Evolutionary conservation across 1,140 invertebrate genomes (phyloP), one percentile per base, ranked within the genome.

Genomic region (Drosophila sp.): DNA sequence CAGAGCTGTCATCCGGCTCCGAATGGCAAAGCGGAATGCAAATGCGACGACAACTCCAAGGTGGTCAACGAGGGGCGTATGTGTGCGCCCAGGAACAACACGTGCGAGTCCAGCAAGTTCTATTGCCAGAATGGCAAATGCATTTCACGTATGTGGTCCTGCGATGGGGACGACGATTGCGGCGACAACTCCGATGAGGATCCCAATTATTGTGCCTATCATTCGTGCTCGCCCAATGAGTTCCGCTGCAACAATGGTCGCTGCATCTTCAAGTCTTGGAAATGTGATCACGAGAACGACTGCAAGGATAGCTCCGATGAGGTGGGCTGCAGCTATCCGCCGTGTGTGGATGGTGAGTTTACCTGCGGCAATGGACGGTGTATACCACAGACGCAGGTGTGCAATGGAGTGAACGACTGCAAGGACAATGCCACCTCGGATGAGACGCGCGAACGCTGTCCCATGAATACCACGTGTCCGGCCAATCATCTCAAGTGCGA

Each of bases 181-280:
- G 97, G 97, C 0, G 99, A 99, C 92, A 96, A 95, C 29, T 96
- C 96, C 2, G 98, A 99, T 92, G 99, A 99, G 93, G 96, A 98
- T 85, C 93, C 94, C 23, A 96, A 96, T 84, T 99, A 98, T 89
- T 99, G 98, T 92, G 96, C 98, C 7, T 96, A 97, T 90, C 97
- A 99, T 89, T 98, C 97, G 0, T 99, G 98, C 91, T 97, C 96
- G 25, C 94, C 96, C 0, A 97, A 96, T 80, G 97, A 99, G 92
- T 99, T 98, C 94, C 94, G 97, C 27, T 99, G 98, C 92, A 95
- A 96, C 61, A 99, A 99, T 89, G 98, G 97, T 0, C 94, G 98
- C 1, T 99, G 98, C 85, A 99, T 99, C 72, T 98, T 98, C 87
- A 97, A 97, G 83, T 96, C 97, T 0, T 98, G 97, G 98, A 97